Base-by-base conservation (phyloP, 2,113 vertebrate genomes). In the Thunnus thynnus region DNA sequence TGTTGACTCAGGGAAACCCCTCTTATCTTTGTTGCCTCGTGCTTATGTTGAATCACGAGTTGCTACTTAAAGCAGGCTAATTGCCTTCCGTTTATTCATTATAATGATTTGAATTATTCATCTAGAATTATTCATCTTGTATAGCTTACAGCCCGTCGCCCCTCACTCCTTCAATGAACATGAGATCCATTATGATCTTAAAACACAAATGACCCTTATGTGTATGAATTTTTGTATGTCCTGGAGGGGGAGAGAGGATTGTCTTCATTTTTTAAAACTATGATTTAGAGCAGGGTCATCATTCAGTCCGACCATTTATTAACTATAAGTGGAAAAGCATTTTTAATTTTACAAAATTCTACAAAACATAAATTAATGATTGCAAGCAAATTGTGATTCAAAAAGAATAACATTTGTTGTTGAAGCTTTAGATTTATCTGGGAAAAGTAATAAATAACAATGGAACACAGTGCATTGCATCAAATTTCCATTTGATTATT, bases 21-120 rank as follows among this genome's bases (percentile, higher is more conserved):
- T 87, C 85, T 89, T 32, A 54, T 79, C 68, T 72, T 78, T 16
- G 76, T 69, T 20, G 73, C 78, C 47, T 50, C 3, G 22, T 72
- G 76, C 89, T 88, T 64, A 74, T 50, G 48, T 76, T 69, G 48
- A 82, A 76, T 87, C 85, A 80, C 69, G 0, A 75, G 71, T 56
- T 77, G 78, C 74, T 83, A 73, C 82, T 89, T 65, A 41, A 60
- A 78, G 62, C 60, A 22, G 63, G 62, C 85, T 90, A 89, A 93
- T 91, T 76, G 74, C 58, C 66, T 74, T 60, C 72, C 73, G 75
- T 89, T 93, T 83, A 90, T 93, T 91, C 88, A 87, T 84, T 71
- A 87, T 62, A 78, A 83, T 66, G 62, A 80, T 87, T 80, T 89
- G 86, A 89, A 88, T 91, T 86, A 91, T 93, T 93, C 88, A 90